These are phyloP conservation scores for Cottus gobio DNA, from an alignment of 2,113 vertebrate species.

Conservation along the genomic window DNA sequence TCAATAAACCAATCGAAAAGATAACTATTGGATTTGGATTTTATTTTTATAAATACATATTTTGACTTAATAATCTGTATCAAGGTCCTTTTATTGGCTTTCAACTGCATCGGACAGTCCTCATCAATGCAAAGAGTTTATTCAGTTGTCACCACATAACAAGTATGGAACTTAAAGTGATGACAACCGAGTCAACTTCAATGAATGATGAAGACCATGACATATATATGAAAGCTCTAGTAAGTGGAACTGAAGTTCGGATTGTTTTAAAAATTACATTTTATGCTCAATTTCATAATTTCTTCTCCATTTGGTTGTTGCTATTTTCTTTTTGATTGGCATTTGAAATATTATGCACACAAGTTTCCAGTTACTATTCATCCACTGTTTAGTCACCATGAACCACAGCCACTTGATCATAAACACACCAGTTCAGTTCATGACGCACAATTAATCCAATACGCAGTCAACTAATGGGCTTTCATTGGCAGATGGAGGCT, in stretches of 20 bases:
- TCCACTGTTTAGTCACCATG: neutral
- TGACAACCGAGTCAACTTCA: neutral
- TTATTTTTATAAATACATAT: neutral
- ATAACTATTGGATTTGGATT: neutral
- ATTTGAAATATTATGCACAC: neutral
- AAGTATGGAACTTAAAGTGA: neutral
- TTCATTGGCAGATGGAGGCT: neutral
- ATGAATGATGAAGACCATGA: neutral
- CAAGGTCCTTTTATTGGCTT: neutral
- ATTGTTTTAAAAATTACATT: neutral
- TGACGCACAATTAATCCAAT: neutral
- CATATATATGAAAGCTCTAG: neutral
- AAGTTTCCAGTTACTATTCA: neutral
- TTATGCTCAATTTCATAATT: neutral
- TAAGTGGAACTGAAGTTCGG: neutral
- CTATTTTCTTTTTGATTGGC: neutral
- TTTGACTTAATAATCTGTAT: neutral
- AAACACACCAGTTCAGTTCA: neutral
- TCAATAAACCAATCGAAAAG: neutral
- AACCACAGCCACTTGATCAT: neutral
- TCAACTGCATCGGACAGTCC: neutral
- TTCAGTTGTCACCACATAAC: neutral
- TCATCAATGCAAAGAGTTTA: neutral
- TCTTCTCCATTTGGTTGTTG: neutral
- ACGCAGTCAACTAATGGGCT: neutral